Evolutionary conservation across 2,113 vertebrate genomes (phyloP), one percentile per base, ranked within the genome.

Genomic region (Phylloscopus trochilus): DNA sequence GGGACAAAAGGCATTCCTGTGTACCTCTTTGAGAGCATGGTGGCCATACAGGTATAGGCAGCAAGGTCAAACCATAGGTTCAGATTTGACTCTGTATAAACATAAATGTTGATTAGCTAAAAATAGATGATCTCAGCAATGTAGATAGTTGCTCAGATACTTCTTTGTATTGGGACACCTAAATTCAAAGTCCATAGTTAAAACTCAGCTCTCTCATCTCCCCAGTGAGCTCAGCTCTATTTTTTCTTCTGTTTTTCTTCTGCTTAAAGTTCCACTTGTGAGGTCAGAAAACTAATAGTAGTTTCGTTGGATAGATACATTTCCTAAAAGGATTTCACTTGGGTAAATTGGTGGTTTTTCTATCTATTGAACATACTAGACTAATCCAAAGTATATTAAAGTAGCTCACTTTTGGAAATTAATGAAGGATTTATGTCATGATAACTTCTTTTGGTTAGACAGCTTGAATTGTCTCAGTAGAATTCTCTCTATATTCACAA

Each of bases 1-100:
- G 19, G n/a, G 18, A 14, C 9, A 33, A 60, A 76, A 76, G 8
- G 2, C 8, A 5, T 20, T 46, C 7, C 8, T 0, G 0, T 16
- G 6, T 27, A n/a, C 7, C 2, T 73, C 31, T 64, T 28, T 27
- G 30, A 69, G 33, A 43, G 3, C 9, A 4, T 33, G 13, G 15
- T 64, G 22, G 10, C 6, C 35, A 3, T 30, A 52, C 6, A 77
- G 2, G 4, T 67, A 13, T 13, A 41, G 24, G 19, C 37, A 85
- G 22, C 8, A 9, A 67, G 33, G 8, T 52, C 44, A 79, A 41
- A 47, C 59, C 1, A 12, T 7, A 24, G 7, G 7, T 47, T 82
- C 52, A 69, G 13, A 30, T 89, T 81, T 1, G 24, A 10, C 4
- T 52, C 21, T 20, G 12, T 26, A 13, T 23, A 62, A 76, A 93